These are phyloP conservation scores for Merodon equestris DNA, from an alignment of 2,888 invertebrate genomes.

Conservation along the genomic window DNA sequence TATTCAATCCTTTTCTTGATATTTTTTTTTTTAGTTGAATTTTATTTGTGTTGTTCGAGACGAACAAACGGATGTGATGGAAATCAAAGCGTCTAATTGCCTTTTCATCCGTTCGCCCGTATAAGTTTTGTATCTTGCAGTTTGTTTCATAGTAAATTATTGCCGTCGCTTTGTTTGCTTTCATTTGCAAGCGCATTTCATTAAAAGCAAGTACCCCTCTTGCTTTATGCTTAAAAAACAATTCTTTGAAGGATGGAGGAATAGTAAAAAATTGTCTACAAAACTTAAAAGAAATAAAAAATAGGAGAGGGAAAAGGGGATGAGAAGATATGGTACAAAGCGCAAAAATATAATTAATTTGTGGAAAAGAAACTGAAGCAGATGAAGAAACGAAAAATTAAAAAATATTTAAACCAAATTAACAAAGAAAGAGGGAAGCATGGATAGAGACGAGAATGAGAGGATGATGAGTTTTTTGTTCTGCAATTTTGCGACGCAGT, in stretches of 20 bases:
- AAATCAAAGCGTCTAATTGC: constrained; percentile 20
- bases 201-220: neutral
- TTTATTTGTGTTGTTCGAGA: constrained; percentile 18
- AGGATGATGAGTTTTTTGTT: neutral
- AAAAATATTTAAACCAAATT: constrained; percentile 25
- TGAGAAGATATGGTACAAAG: constrained; percentile 11
- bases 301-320: constrained; percentile 12
- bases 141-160: constrained; percentile 41
- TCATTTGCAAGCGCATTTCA: constrained; percentile 44
- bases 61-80: constrained; percentile 30
- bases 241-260: constrained; percentile 16
- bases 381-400: constrained; percentile 16
- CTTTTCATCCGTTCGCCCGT: constrained; percentile 25
- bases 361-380: constrained; percentile 10
- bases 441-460: constrained; percentile 6
- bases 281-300: constrained; percentile 35
- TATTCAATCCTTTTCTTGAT: constrained; percentile 28
- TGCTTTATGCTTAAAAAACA: constrained; percentile 19
- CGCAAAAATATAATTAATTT: constrained; percentile 13
- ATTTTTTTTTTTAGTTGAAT: constrained; percentile 1
- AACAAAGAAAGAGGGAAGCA: constrained; percentile 10
- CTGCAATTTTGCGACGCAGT: constrained; percentile 4
- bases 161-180: constrained; percentile 36
- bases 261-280: constrained; percentile 15
- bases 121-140: constrained; percentile 13